Evolutionary conservation across 2,113 vertebrate genomes (phyloP).

Genomic region (Malurus melanocephalus): DNA sequence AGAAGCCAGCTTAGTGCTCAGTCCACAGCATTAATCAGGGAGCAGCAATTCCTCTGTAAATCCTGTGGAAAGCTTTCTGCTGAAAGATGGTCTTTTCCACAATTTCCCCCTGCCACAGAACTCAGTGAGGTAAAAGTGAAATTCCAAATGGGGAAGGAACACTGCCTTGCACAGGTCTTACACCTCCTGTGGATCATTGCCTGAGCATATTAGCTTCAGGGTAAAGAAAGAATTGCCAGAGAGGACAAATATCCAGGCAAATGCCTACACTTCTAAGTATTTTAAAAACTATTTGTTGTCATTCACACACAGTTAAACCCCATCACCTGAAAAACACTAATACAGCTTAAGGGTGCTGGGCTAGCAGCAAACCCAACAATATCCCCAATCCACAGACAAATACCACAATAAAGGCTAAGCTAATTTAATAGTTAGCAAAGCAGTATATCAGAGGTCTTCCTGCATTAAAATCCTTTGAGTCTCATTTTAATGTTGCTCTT

Average conservation of each 20-base stretch:
- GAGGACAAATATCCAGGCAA: not conserved
- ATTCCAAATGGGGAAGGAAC: not conserved
- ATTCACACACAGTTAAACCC: not conserved
- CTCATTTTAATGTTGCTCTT: not conserved
- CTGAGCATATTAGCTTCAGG: fast-evolving
- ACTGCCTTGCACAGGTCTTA: not conserved
- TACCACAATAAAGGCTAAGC: not conserved
- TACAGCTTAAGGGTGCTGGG: not conserved
- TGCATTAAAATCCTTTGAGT: not conserved
- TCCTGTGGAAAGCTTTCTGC: not conserved
- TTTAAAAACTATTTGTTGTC: not conserved
- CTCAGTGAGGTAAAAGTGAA: not conserved
- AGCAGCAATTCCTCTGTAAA: not conserved
- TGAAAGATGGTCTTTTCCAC: not conserved
- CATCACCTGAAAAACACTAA: not conserved
- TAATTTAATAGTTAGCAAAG: not conserved
- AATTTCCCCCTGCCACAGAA: not conserved
- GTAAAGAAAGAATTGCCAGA: not conserved
- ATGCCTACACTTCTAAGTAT: not conserved
- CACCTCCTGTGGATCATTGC: not conserved
- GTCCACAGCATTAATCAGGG: not conserved
- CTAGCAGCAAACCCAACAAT: not conserved
- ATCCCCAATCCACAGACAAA: not conserved
- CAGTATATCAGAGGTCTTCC: not conserved
- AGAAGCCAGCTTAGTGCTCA: not conserved